These are phyloP conservation scores for Corythaeola cristata DNA, from an alignment of 2,113 vertebrate genomes.

Conservation along the genomic window DNA sequence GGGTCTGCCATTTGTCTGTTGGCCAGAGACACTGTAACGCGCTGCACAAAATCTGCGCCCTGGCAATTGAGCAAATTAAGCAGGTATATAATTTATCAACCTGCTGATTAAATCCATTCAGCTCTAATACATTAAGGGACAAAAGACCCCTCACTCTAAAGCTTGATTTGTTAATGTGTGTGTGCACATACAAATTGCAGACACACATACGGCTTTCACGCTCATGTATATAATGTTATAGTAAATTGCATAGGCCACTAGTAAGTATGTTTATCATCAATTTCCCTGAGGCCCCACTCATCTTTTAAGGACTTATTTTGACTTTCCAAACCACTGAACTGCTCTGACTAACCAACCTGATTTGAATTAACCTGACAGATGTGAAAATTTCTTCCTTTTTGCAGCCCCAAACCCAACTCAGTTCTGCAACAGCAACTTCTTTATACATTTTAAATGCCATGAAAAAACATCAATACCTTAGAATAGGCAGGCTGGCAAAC, in stretches of 20 bases:
- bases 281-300: not conserved
- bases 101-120: not conserved
- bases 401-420: not conserved
- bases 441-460: not conserved
- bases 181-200: not conserved
- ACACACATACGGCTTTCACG: not conserved
- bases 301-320: conserved; percentile 1
- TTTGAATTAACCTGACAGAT: conserved; percentile 39
- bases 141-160: not conserved
- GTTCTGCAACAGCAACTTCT: not conserved
- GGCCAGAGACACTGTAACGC: not conserved
- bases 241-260: not conserved
- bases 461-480: not conserved
- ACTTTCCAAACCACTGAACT: conserved; percentile 33
- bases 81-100: not conserved
- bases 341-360: conserved; percentile 17
- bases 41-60: not conserved
- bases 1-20: not conserved
- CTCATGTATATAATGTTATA: not conserved
- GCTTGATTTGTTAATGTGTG: not conserved
- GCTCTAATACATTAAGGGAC: not conserved
- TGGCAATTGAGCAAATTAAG: not conserved
- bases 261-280: not conserved
- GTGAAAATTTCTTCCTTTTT: conserved; percentile 9
- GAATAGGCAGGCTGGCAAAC: not conserved